Percentiles rank a stretch among this genome's conserved stretches.
phyloP scores from a whole-genome alignment of 1,140 invertebrate genomes.

The Philotrypesis tridentata region DNA sequence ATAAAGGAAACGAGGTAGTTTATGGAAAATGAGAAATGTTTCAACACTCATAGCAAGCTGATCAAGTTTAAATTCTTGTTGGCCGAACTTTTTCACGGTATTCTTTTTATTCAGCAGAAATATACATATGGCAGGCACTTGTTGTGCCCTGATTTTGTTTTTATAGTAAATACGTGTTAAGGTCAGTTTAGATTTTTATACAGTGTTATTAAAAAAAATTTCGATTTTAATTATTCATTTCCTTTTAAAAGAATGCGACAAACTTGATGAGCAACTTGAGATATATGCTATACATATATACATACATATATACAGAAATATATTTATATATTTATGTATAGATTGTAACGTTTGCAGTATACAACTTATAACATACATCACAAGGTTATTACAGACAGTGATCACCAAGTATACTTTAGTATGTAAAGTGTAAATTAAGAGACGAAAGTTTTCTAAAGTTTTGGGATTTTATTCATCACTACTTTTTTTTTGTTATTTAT shows the following conservation, averaged over 20 bases:
- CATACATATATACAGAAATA: no score
- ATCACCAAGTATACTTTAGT: conserved; percentile 4
- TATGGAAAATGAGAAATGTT: conserved; percentile 10
- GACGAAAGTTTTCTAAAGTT: neutral
- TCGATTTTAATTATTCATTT: conserved; percentile 54
- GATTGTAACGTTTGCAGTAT: conserved; percentile 46
- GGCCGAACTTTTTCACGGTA: conserved; percentile 19
- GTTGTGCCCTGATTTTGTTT: conserved; percentile 55
- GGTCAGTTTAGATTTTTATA: conserved; percentile 71
- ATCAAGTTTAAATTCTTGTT: conserved; percentile 32
- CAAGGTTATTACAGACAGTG: conserved; percentile 3
- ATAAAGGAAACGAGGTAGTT: conserved; percentile 10
- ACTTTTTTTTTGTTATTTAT: conserved; percentile 27
- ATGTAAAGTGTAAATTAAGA: conserved; percentile 14
- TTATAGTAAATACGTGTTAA: conserved; percentile 60
- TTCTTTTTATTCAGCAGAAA: conserved; percentile 53
- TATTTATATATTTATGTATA: conserved; percentile 13
- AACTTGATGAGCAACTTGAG: conserved; percentile 36
- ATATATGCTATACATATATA: no score
- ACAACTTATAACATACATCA: conserved; percentile 50
- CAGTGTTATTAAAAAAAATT: conserved; percentile 52
- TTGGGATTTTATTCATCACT: neutral
- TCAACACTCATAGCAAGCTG: conserved; percentile 19
- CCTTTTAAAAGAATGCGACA: conserved; percentile 49
- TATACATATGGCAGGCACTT: conserved; percentile 35